phyloP scores from a whole-genome alignment of 2,797 vertebrate genomes.

The Bradypodion ventrale region DNA sequence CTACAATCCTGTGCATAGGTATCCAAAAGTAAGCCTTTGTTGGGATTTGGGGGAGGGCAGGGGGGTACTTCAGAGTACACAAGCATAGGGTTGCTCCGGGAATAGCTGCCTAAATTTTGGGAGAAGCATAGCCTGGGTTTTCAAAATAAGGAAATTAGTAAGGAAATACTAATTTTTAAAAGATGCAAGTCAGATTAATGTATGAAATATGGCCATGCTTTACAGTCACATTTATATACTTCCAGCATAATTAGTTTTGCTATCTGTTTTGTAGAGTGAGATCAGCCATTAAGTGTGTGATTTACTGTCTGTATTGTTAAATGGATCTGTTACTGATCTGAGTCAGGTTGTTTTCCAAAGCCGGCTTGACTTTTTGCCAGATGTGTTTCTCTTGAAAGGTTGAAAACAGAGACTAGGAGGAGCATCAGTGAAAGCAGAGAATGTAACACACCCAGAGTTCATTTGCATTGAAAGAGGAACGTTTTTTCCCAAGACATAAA shows the following conservation, averaged over 20 bases:
- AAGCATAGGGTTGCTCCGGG: not conserved
- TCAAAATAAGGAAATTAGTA: not conserved
- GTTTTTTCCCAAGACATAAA: conserved; percentile 2
- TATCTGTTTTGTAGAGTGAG: conserved; percentile 41
- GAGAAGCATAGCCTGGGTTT: not conserved
- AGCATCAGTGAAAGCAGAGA: conserved; percentile 57
- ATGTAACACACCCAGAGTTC: conserved; percentile 44
- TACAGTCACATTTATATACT: not conserved
- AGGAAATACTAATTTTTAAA: not conserved
- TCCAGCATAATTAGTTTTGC: conserved; percentile 7
- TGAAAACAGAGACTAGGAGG: conserved; percentile 59
- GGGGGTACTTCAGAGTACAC: not conserved
- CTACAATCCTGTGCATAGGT: not conserved
- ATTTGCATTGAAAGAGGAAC: conserved; percentile 35
- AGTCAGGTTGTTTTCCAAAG: conserved; percentile 20
- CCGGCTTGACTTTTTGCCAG: conserved; percentile 37
- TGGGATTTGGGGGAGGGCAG: not conserved
- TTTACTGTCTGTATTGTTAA: conserved; percentile 34
- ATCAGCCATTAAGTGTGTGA: conserved; percentile 44
- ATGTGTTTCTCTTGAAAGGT: conserved; percentile 56
- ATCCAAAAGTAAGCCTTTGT: not conserved
- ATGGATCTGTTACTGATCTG: conserved; percentile 47
- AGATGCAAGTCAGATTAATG: not conserved
- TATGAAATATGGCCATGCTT: not conserved
- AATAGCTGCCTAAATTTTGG: too few relatives aligned